These are phyloP conservation scores for Larimichthys crocea DNA, from an alignment of 2,113 vertebrate genomes.

Conservation along the genomic window DNA sequence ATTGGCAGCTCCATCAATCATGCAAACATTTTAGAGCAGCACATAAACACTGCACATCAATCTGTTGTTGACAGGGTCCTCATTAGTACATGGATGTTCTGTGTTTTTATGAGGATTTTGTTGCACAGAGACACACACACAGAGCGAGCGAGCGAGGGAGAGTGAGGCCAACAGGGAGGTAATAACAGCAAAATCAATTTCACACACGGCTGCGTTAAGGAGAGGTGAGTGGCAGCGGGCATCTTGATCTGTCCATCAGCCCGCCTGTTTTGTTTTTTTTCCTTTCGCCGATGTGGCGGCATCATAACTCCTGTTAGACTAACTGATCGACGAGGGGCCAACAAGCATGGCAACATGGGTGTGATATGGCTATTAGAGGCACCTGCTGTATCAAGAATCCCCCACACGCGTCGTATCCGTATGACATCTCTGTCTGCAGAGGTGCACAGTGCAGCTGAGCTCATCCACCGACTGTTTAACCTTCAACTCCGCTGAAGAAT, in stretches of 20 bases:
- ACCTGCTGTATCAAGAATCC: neutral
- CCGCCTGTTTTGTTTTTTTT: slow-evolving; percentile 61
- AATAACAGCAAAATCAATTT: slow-evolving; percentile 81
- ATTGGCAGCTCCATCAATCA: slow-evolving; percentile 56
- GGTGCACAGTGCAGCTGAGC: neutral
- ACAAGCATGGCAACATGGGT: slow-evolving; percentile 33
- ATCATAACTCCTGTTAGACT: slow-evolving; percentile 57
- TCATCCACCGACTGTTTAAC: slow-evolving; percentile 39
- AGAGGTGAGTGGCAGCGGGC: slow-evolving; percentile 59
- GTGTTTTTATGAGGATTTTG: slow-evolving; percentile 42
- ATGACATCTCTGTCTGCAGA: slow-evolving; percentile 44
- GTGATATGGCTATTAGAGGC: slow-evolving; percentile 55
- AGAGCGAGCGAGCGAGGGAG: slow-evolving; percentile 8
- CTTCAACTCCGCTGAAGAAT: neutral
- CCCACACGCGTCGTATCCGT: neutral
- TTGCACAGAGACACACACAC: too few species aligned
- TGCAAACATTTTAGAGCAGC: slow-evolving; percentile 39
- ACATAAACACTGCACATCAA: slow-evolving; percentile 49
- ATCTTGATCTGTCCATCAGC: slow-evolving; percentile 75
- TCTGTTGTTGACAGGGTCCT: slow-evolving; percentile 64
- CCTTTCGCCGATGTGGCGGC: slow-evolving; percentile 12
- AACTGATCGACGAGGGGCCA: slow-evolving; percentile 35
- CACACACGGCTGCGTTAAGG: slow-evolving; percentile 70
- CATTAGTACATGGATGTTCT: slow-evolving; percentile 46
- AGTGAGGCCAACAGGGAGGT: slow-evolving; percentile 51